Conservation (phyloP, 2,888 invertebrate species). For the Erynnis tages region DNA sequence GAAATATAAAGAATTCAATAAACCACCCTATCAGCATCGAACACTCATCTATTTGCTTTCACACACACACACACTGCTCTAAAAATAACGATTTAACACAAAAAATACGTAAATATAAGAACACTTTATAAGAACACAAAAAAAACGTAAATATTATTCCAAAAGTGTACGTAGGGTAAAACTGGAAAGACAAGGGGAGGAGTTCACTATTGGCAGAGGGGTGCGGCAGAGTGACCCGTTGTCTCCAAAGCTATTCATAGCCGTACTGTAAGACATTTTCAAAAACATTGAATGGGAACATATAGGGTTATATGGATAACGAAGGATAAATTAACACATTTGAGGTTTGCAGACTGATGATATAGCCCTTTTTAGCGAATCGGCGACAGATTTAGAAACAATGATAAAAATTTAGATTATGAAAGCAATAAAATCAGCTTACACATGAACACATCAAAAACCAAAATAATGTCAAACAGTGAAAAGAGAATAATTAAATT, state of each 20-base stretch:
- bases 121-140: background rate
- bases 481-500: too few relatives aligned
- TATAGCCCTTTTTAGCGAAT: slow-evolving; percentile 5
- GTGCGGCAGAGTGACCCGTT: too few relatives aligned
- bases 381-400: slow-evolving; percentile 5
- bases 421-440: slow-evolving; percentile 14
- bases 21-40: background rate
- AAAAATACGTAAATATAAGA: background rate
- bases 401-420: background rate
- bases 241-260: background rate
- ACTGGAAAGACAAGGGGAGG: background rate
- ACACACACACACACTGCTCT: background rate
- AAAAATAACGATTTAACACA: background rate
- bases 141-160: too few relatives aligned
- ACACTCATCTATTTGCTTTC: background rate
- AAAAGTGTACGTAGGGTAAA: background rate
- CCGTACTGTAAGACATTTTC: background rate
- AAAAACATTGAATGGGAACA: too few relatives aligned
- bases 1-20: background rate
- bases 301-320: slow-evolving; percentile 1
- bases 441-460: background rate
- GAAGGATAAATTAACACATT: slow-evolving; percentile 4
- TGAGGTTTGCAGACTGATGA: slow-evolving; percentile 19
- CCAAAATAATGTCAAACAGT: too few relatives aligned
- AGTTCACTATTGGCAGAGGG: background rate